A percentile compares a stretch with the other conserved stretches of the same genome.
Evolutionary conservation across 2,888 invertebrate species (phyloP).

Genomic region (Corbicula japonica): DNA sequence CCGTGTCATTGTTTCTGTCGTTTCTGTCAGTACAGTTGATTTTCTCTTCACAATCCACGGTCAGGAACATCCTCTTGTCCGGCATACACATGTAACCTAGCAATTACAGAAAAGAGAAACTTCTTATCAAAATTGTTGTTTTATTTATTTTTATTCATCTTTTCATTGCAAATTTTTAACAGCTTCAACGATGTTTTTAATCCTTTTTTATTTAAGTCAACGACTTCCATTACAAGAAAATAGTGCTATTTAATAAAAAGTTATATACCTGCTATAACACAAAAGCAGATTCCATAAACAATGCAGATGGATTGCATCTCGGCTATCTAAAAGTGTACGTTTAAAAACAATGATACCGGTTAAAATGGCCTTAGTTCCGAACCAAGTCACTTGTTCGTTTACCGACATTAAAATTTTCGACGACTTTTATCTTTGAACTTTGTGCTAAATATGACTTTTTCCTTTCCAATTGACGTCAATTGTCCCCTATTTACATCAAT

Average conservation of each 20-base stretch:
- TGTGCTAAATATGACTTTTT: constrained; percentile 10
- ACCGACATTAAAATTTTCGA: no score
- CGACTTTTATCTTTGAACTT: constrained; percentile 15
- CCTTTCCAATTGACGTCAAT: constrained; percentile 27
- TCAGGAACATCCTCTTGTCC: constrained; percentile 12
- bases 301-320: no score
- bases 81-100: constrained; percentile 21
- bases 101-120: constrained; percentile 3
- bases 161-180: no score
- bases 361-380: no score
- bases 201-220: no score
- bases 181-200: no score
- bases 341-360: no score
- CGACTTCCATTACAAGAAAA: background rate
- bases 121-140: background rate
- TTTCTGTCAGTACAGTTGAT: constrained; percentile 23
- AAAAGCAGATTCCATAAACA: constrained; percentile 5
- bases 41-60: constrained; percentile 1
- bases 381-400: no score
- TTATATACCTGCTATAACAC: background rate
- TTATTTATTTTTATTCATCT: background rate
- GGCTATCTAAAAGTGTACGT: no score
- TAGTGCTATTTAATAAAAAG: background rate
- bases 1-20: background rate
- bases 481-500: constrained; percentile 1